phyloP scores from a whole-genome alignment of 2,797 vertebrate genomes.

The Acanthurus tractus region DNA sequence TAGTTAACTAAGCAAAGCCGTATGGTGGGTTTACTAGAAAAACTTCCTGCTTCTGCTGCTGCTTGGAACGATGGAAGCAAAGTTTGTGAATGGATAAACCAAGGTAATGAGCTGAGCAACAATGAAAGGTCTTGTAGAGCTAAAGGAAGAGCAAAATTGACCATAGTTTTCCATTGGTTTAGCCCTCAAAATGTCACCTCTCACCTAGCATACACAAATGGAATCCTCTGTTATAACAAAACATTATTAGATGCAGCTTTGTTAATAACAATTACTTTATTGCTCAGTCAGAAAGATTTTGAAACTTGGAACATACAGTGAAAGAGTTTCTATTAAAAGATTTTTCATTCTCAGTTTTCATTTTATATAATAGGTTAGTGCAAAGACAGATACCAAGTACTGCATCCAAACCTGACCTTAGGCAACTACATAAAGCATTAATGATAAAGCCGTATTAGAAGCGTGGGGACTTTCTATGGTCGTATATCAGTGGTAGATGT shows the following conservation, averaged over 20 bases:
- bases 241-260: background rate
- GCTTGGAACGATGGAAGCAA: background rate
- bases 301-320: no score
- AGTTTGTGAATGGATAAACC: background rate
- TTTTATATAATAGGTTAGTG: background rate
- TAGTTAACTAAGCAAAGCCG: background rate
- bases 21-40: background rate
- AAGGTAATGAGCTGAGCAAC: background rate
- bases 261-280: background rate
- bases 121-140: background rate
- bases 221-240: background rate
- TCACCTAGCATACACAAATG: background rate
- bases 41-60: no score
- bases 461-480: background rate
- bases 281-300: background rate
- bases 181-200: background rate
- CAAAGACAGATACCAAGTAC: background rate
- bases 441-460: background rate
- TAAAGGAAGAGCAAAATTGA: background rate
- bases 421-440: background rate
- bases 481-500: background rate
- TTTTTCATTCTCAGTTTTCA: background rate
- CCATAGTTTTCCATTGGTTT: background rate
- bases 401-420: background rate
- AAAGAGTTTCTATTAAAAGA: no score